Evolutionary conservation across 2,113 vertebrate genomes (phyloP), one percentile per base, ranked within the genome.

Genomic region (Megaleporinus macrocephalus): DNA sequence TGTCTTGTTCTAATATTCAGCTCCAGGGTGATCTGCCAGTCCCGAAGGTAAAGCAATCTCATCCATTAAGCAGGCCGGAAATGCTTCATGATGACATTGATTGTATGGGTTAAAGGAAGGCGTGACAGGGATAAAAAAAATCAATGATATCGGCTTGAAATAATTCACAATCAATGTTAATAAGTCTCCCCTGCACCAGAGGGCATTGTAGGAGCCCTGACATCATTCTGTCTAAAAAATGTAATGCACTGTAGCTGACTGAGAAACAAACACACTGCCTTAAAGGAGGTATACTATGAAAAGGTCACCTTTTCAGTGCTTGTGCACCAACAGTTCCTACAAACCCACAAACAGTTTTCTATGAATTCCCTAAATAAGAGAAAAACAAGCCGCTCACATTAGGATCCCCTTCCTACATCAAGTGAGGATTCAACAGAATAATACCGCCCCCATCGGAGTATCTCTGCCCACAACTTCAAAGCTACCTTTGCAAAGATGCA

Each of bases 71-170:
- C 5, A 30, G 29, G 29, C 12, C 47, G 53, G 51, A 84, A 83
- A 86, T 83, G 72, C 79, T 87, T 30, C 44, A 15, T 77, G 36
- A 55, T 85, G 27, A 22, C 20, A 27, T 20, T 53, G 57, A 73
- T 83, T 80, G 84, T 78, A 47, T 57, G 53, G 57, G 68, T 79
- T 80, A 84, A 85, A 86, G 55, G 73, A 63, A 84, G 79, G 79
- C 78, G 88, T 89, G 87, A 62, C 53, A 47, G 73, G 4, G 49
- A 33, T 47, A 78, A 30, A 26, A 66, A 76, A 83, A 41, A 80
- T 84, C 83, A 10, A 84, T 83, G 51, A 51, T 27, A 41, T 20
- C 57, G 26, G 27, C 15, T 47, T 66, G 44, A 68, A 72, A 22
- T 55, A 57, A 81, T 83, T 84, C 62, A 77, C 29, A 83, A 51